Base-by-base conservation (phyloP, 2,797 vertebrate genomes). In the Propithecus deckenii region DNA sequence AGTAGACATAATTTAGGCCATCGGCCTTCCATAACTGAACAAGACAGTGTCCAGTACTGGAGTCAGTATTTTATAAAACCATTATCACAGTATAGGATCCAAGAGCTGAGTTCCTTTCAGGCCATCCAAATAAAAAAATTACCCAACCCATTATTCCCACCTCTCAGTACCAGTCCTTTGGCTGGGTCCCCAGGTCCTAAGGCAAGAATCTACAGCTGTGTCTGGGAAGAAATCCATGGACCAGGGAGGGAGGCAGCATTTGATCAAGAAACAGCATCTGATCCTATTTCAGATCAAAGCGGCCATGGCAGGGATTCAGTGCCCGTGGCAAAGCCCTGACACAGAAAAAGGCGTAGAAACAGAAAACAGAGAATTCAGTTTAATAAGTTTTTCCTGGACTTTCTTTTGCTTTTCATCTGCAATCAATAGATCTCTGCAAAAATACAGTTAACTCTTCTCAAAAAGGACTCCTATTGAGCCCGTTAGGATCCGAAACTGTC, bases 301-400 rank as follows among this genome's bases (percentile, higher is more conserved):
- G 0, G 28, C 35, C 71, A 6, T 69, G 91, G 71, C 91, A 88
- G 48, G 48, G 30, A 78, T 63, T 93, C 76, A 30, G 65, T 65
- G 65, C 89, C 79, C 59, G 2, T 35, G 43, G 52, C 91, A 91
- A 91, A 93, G 63, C 75, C 78, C 38, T 93, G 89, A 89, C 94
- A 88, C 85, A 88, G 63, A 79, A 78, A 92, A 86, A 28, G 25
- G 46, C 17, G 2, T 41, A 35, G 72, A 86, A 90, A 72, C 38
- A 69, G 38, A 84, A 52, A 61, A 5, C 25, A 32, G 32, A 96
- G 14, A 35, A 65, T 69, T 96, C 41, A 15, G 28, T 57, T 71
- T 81, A 89, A 71, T 61, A 89, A 78, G 14, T 75, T 90, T 95
- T 92, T 92, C 86, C 55, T 67, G 38, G 50, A 61, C 75, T 91